Evolutionary conservation across 2,113 vertebrate species (phyloP), one percentile per base, ranked within the genome.

Genomic region (Actenoides lindsayi): DNA sequence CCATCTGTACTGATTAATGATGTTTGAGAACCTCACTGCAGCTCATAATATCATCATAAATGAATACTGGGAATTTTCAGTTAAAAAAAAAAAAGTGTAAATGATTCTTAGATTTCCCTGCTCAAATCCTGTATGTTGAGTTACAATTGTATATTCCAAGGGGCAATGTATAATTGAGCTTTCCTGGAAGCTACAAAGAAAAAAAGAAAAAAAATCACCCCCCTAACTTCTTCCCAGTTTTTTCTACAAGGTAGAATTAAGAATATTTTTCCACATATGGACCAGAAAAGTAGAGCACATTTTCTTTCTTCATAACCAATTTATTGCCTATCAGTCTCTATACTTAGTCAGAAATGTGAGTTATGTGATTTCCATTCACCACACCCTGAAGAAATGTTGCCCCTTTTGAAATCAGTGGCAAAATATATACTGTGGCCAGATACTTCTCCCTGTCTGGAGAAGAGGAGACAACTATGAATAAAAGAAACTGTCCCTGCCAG

Each of bases 1-100:
- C 82, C 94, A 97, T 95, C 90, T 96, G 96, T 67, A 95, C 70
- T 95, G 95, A 96, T 95, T 96, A 96, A 95, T 74, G 83, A 93
- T 90, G 69, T 93, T 84, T 80, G 71, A 91, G 83, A 89, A 93
- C n/a, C 39, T 93, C 81, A 74, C 53, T 80, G 59, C 42, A 64
- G 39, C 57, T 83, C 69, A 53, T 64, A 93, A 92, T 82, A 92
- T 57, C 46, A 48, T 76, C 90, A 73, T 80, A 96, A 86, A 84
- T 53, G 77, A 93, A 67, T 28, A 87, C 18, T 42, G 62, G 31
- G 48, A 69, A 15, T 83, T 94, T 90, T 84, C 67, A 67, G 62
- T 89, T 83, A n/a, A 42, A 13, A 4, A 70, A 70, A 37, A 69
- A 77, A n/a, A 48, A 65, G 8, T 56, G 9, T 8, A 93, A 79